Conservation (phyloP, 2,797 vertebrate species). For the Miichthys miiuy region DNA sequence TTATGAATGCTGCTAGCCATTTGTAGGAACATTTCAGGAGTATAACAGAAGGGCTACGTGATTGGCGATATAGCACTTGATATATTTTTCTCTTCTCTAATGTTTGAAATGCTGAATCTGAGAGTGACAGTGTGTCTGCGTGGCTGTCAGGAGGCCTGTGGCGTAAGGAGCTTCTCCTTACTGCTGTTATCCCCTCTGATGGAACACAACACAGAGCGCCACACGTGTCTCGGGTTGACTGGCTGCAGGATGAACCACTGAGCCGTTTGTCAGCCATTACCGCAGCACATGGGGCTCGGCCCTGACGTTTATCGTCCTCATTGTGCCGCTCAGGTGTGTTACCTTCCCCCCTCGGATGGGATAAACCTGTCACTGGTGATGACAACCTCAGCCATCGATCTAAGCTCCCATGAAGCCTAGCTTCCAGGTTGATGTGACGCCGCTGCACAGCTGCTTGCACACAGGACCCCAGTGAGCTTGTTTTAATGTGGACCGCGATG, state of each 20-base stretch:
- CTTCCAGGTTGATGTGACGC: constrained; percentile 30
- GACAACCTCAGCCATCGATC: constrained; percentile 39
- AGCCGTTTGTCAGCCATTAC: constrained; percentile 74
- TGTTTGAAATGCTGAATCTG: not conserved
- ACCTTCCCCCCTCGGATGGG: constrained; percentile 61
- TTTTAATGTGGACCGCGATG: constrained; percentile 40
- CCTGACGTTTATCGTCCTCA: constrained; percentile 75
- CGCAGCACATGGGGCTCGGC: constrained; percentile 28
- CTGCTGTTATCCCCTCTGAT: constrained; percentile 27
- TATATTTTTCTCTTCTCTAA: not conserved
- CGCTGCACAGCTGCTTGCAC: constrained; percentile 11
- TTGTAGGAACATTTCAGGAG: not conserved
- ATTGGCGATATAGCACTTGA: not conserved
- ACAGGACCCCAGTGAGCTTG: constrained; percentile 24
- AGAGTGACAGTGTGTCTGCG: not conserved
- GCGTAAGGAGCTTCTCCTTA: constrained; percentile 1
- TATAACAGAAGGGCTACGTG: not conserved
- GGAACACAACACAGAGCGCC: constrained; percentile 42
- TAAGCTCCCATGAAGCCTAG: constrained; percentile 32
- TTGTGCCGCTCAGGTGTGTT: constrained; percentile 57
- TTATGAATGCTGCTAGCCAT: not conserved
- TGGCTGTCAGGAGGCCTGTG: constrained; percentile 15
- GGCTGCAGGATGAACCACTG: constrained; percentile 62
- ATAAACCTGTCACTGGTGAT: constrained; percentile 72
- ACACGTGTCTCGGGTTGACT: constrained; percentile 47